Evolutionary conservation across 2,888 invertebrate species (phyloP), one percentile per base, ranked within the genome.

Genomic region (Eustalomyia histrio): DNA sequence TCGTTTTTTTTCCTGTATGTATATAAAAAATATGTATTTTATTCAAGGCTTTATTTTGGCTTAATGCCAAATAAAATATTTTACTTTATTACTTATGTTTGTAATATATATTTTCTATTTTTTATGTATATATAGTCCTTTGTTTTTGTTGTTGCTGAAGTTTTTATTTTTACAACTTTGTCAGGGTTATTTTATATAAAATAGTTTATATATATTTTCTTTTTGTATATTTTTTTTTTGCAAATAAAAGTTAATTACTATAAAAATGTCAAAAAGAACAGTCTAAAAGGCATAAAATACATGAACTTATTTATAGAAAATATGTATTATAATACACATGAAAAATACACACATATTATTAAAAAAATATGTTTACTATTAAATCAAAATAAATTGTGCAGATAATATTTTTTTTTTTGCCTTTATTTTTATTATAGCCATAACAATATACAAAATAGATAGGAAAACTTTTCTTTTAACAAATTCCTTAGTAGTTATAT

Each of bases 81-180:
- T 78, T 71, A 78, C 78, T 81, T 81, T 75, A 78, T 78, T 81
- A 78, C 81, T 78, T 61, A 53, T 81, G 58, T 71, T n/a, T 67
- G 52, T 81, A 76, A 65, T 72, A 71, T 81, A 71, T 78, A 63
- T 74, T 69, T 76, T 57, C 65, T 50, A 12, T 16, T 52, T 52
- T 67, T 35, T 10, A n/a, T 71, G 6, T 33, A 52, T 18, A 39
- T 65, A 47, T 64, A 58, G 63, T 50, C 10, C 33, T 60, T 55
- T 65, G 53, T 35, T 8, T 9, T 78, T 65, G 24, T 60, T 53
- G 10, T 63, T 52, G 39, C 61, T 67, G 21, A 43, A 43, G 47
- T 21, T 55, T 47, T 17, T 76, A 16, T 79, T 29, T 24, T 72
- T 39, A 29, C 39, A 24, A 65, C 47, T 81, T 81, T 65, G 65